These are phyloP conservation scores for Drosophila colorata DNA, from an alignment of 2,888 invertebrate genomes.

Conservation along the genomic window DNA sequence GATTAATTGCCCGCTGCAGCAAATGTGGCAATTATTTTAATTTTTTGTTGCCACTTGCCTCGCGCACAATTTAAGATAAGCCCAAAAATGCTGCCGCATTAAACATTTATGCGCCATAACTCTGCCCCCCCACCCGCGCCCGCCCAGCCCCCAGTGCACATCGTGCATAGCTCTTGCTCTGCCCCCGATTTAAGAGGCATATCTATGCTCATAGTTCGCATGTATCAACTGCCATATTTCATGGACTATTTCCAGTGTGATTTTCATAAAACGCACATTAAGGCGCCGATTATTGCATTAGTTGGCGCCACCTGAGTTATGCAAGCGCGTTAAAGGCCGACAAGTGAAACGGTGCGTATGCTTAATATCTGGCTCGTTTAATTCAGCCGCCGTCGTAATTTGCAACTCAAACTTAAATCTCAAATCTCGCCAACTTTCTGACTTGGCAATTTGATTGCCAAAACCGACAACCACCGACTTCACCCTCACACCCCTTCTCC, in stretches of 20 bases:
- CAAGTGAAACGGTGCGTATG: slow-evolving; percentile 63
- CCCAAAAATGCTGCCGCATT: slow-evolving; percentile 42
- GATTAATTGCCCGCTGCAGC: slow-evolving; percentile 73
- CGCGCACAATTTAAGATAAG: slow-evolving; percentile 68
- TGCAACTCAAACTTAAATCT: slow-evolving; percentile 69
- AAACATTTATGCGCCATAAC: slow-evolving; percentile 70
- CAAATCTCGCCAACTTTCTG: slow-evolving; percentile 44
- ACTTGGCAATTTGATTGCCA: slow-evolving; percentile 58
- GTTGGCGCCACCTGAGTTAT: slow-evolving; percentile 45
- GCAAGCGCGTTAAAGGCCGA: slow-evolving; percentile 17
- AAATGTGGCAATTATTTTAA: slow-evolving; percentile 81
- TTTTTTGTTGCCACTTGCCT: slow-evolving; percentile 32
- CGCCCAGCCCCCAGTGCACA: slow-evolving; percentile 13
- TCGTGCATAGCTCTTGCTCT: neutral
- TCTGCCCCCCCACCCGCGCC: slow-evolving; percentile 2
- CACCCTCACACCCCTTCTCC: neutral
- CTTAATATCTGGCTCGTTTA: slow-evolving; percentile 68
- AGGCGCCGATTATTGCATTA: slow-evolving; percentile 49
- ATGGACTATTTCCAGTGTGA: slow-evolving; percentile 20
- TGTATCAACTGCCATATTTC: slow-evolving; percentile 5
- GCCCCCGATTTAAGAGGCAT: slow-evolving; percentile 16
- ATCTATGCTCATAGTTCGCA: slow-evolving; percentile 5
- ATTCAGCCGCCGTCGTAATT: slow-evolving; percentile 50
- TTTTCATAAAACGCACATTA: slow-evolving; percentile 76
- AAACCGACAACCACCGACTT: slow-evolving; percentile 37